Evolutionary conservation across 2,888 invertebrate species (phyloP).

Genomic region (Hypomecis atomaria): DNA sequence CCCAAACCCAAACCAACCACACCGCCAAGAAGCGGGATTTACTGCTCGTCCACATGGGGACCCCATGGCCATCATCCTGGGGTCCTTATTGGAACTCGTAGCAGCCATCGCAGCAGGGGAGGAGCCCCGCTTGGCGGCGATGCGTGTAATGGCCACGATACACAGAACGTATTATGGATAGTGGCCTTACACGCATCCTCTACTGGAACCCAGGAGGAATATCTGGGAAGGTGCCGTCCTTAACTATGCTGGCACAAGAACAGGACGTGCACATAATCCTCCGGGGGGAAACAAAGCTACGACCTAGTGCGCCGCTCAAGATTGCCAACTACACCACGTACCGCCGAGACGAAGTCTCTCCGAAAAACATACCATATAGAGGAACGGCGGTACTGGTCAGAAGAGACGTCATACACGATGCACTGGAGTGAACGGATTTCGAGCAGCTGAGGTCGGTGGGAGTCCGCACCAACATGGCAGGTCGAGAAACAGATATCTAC

Average conservation of each 20-base stretch:
- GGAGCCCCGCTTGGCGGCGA: not conserved
- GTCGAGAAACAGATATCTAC: not conserved
- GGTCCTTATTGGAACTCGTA: not conserved
- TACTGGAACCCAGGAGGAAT: slow-evolving; percentile 29
- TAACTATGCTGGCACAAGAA: slow-evolving; percentile 4
- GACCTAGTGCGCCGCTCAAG: not conserved
- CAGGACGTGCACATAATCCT: slow-evolving; percentile 8
- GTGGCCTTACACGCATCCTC: not conserved
- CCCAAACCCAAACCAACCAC: no score
- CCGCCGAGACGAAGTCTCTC: slow-evolving; percentile 1
- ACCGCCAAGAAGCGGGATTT: no score
- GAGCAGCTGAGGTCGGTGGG: not conserved
- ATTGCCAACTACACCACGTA: not conserved
- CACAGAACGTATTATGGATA: not conserved
- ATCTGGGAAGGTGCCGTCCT: not conserved
- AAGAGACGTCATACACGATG: slow-evolving; percentile 17
- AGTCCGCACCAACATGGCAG: not conserved
- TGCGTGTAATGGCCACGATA: not conserved
- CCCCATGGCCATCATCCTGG: not conserved
- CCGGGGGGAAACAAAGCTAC: slow-evolving; percentile 6
- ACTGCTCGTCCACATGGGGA: not conserved
- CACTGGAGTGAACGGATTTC: not conserved
- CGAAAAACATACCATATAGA: not conserved
- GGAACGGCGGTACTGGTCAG: slow-evolving; percentile 13
- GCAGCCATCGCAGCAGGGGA: not conserved